Percentiles rank a stretch among this genome's conserved stretches.
Conservation (phyloP, 30 jellyfish, hydroid and myxozoan genomes). For the Pelagia noctiluca region DNA sequence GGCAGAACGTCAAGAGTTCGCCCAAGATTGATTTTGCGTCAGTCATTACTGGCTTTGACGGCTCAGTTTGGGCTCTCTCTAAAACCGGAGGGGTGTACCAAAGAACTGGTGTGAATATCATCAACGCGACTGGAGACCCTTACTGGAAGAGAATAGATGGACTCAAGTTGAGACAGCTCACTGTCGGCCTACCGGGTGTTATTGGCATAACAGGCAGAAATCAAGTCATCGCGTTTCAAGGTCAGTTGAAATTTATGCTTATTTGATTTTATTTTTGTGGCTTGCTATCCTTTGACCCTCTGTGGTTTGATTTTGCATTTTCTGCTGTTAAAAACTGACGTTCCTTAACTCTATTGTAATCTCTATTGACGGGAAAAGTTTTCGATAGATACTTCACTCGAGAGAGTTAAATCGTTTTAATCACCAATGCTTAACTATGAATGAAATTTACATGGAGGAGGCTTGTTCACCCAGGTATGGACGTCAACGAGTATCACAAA, state of each 20-base stretch:
- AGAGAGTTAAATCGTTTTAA: too few relatives aligned
- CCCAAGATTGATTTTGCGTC: slow-evolving; percentile 22
- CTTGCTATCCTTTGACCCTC: background rate
- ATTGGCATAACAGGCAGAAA: slow-evolving; percentile 43
- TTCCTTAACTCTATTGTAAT: too few relatives aligned
- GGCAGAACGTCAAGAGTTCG: slow-evolving; percentile 51
- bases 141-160: slow-evolving; percentile 71
- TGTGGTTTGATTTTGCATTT: too few relatives aligned
- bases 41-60: slow-evolving; percentile 89
- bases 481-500: too few relatives aligned
- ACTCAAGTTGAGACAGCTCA: slow-evolving; percentile 30
- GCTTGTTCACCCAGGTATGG: too few relatives aligned
- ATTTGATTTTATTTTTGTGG: background rate
- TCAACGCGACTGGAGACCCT: slow-evolving; percentile 77
- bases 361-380: too few relatives aligned
- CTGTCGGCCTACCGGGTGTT: slow-evolving; percentile 83
- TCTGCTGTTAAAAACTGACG: background rate
- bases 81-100: slow-evolving; percentile 56
- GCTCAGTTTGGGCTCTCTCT: slow-evolving; percentile 89
- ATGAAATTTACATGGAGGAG: too few relatives aligned
- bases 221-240: slow-evolving; percentile 40
- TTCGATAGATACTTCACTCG: too few relatives aligned
- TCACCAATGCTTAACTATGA: too few relatives aligned
- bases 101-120: slow-evolving; percentile 50
- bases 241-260: slow-evolving; percentile 9